A percentile compares a stretch with the other conserved stretches of the same genome.
These are phyloP conservation scores for Trachymyrmex cornetzi DNA, from an alignment of 1,140 invertebrate species.

Conservation along the genomic window DNA sequence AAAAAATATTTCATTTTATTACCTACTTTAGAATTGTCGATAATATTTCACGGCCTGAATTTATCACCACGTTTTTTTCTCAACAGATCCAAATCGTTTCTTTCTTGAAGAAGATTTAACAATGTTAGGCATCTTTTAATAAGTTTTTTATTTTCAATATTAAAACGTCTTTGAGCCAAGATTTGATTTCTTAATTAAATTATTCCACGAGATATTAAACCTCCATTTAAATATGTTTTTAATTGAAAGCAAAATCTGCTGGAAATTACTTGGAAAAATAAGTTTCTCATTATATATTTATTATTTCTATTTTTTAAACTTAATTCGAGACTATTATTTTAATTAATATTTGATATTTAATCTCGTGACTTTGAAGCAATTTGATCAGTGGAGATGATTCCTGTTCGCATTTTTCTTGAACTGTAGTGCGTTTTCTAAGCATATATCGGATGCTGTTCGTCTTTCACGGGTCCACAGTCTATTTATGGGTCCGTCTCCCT, in stretches of 20 bases:
- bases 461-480: conserved; percentile 60
- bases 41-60: not conserved
- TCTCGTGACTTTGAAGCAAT: not conserved
- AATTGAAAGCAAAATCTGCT: not conserved
- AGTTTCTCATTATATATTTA: not conserved
- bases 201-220: not conserved
- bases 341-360: not conserved
- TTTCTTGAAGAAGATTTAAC: not conserved
- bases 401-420: not conserved
- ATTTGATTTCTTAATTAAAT: not conserved
- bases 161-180: not conserved
- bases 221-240: not conserved
- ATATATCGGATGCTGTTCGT: conserved; percentile 8
- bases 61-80: not conserved
- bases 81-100: not conserved
- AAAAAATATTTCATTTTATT: conserved; percentile 6
- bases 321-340: conserved; percentile 2
- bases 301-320: not conserved
- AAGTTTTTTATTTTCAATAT: not conserved
- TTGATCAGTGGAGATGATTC: not conserved
- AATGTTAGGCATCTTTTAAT: not conserved
- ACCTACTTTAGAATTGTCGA: not conserved
- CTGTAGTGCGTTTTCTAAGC: not conserved
- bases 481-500: conserved; percentile 43
- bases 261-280: not conserved